These are phyloP conservation scores for Halichoeres trimaculatus DNA, from an alignment of 2,113 vertebrate species.

Conservation along the genomic window DNA sequence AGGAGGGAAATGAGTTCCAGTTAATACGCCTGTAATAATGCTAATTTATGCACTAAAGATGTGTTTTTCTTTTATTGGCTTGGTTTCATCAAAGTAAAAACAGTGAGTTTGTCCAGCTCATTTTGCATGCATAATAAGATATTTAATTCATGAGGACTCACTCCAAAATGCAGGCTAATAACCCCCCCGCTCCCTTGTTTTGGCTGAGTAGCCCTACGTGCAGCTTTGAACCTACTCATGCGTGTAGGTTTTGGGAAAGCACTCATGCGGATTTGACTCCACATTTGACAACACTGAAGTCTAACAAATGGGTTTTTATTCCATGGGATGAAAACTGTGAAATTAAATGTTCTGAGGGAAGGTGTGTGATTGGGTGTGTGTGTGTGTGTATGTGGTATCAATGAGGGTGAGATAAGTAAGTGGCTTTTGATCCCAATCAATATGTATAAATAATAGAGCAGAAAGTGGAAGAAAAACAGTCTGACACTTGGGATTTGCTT, in stretches of 20 bases:
- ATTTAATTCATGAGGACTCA: conserved; percentile 72
- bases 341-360: conserved; percentile 12
- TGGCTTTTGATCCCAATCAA: conserved; percentile 63
- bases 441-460: conserved; percentile 64
- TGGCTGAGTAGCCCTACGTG: conserved; percentile 40
- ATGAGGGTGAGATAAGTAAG: conserved; percentile 38
- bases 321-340: conserved; percentile 11
- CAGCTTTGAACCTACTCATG: conserved; percentile 56
- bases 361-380: not conserved
- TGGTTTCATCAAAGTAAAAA: conserved; percentile 45
- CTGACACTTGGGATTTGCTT: conserved; percentile 15
- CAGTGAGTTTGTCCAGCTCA: conserved; percentile 51
- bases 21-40: conserved; percentile 45
- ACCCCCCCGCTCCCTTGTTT: conserved; percentile 17
- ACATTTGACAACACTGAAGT: conserved; percentile 38
- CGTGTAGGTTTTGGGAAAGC: conserved; percentile 30
- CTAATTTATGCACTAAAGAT: conserved; percentile 57
- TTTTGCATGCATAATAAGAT: conserved; percentile 76
- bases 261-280: conserved; percentile 46
- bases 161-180: conserved; percentile 60
- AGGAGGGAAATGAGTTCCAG: conserved; percentile 21
- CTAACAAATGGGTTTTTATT: conserved; percentile 37
- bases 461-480: conserved; percentile 34
- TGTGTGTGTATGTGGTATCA: conserved; percentile 2
- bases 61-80: conserved; percentile 46